Evolutionary conservation across 2,888 invertebrate genomes (phyloP).

Genomic region (Clepsis dumicolana): DNA sequence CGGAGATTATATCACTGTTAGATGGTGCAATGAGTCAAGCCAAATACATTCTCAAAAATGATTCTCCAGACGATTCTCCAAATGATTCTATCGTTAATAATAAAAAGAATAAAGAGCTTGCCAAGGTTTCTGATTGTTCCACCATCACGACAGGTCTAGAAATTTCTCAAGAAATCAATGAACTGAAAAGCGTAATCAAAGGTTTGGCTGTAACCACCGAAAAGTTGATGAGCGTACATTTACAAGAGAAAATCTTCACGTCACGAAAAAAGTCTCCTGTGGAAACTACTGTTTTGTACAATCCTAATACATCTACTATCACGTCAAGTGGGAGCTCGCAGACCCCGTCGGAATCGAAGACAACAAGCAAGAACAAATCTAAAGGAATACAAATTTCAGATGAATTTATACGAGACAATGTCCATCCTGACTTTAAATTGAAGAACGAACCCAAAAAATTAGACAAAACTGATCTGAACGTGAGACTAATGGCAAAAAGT

Average conservation of each 20-base stretch:
- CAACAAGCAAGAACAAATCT: conserved; percentile 43
- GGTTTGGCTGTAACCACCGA: conserved; percentile 63
- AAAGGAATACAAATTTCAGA: conserved; percentile 62
- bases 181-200: conserved; percentile 64
- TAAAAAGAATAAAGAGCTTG: conserved; percentile 19
- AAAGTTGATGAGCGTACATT: conserved; percentile 59
- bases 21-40: conserved; percentile 65
- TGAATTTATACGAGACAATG: conserved; percentile 50
- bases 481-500: conserved; percentile 61
- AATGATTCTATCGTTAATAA: not conserved
- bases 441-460: conserved; percentile 59
- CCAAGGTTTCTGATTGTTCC: not conserved
- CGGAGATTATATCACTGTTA: conserved; percentile 65
- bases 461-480: conserved; percentile 53
- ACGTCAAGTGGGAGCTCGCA: conserved; percentile 15
- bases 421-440: conserved; percentile 58
- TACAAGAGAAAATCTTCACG: conserved; percentile 47
- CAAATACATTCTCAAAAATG: conserved; percentile 59
- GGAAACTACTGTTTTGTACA: conserved; percentile 32
- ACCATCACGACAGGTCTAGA: conserved; percentile 42
- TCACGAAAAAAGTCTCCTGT: conserved; percentile 6
- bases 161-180: conserved; percentile 64
- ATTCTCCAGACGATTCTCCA: conserved; percentile 43
- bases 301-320: conserved; percentile 42
- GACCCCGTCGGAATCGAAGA: not conserved